phyloP scores from a whole-genome alignment of 2,113 vertebrate genomes.

The Nothocercus nigrocapillus region DNA sequence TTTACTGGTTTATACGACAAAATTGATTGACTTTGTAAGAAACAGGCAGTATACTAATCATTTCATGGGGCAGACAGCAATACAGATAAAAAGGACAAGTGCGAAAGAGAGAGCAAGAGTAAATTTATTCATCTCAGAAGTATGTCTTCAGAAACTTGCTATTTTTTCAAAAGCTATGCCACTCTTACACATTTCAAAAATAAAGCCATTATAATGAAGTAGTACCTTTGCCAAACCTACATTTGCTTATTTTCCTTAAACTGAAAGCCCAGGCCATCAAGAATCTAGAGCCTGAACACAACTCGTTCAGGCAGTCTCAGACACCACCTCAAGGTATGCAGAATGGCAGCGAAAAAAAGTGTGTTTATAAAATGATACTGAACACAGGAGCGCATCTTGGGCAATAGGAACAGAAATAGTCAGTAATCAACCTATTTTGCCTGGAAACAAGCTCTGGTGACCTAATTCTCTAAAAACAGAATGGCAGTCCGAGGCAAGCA shows the following conservation, averaged over 20 bases:
- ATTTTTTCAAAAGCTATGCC: not conserved
- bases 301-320: not conserved
- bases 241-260: not conserved
- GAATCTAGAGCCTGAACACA: not conserved
- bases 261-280: not conserved
- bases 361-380: not conserved
- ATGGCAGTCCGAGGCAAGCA: not conserved
- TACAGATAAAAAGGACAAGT: rapidly evolving
- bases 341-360: not conserved
- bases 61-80: not conserved
- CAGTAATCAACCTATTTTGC: not conserved
- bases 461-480: not conserved
- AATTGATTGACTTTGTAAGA: not conserved
- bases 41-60: not conserved
- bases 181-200: not conserved
- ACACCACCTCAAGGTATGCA: not conserved
- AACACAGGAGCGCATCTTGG: not conserved
- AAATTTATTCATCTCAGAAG: not conserved
- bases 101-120: not conserved
- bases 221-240: not conserved
- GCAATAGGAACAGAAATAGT: not conserved
- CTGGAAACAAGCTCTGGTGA: not conserved
- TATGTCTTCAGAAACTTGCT: not conserved
- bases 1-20: not conserved
- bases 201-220: not conserved